Percentiles rank a stretch among this genome's conserved stretches.
Conservation (phyloP, 2,113 vertebrate genomes). For the Osmerus mordax region DNA sequence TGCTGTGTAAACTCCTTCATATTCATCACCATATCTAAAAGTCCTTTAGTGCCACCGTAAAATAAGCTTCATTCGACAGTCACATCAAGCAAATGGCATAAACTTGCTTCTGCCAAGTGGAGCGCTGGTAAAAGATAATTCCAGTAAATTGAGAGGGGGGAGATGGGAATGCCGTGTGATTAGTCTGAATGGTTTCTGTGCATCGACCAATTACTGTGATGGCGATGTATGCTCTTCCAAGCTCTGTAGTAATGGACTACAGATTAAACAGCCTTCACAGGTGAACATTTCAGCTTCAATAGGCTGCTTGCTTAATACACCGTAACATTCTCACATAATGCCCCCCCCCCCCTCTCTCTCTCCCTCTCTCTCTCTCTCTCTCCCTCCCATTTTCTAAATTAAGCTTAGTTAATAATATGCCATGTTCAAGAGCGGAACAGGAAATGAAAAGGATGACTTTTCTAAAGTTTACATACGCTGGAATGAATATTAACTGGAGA, state of each 20-base stretch:
- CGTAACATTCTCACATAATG: constrained; percentile 14
- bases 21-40: neutral
- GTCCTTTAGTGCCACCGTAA: neutral
- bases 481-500: neutral
- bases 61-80: neutral
- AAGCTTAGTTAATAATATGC: neutral
- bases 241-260: constrained; percentile 17
- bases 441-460: neutral
- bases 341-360: neutral
- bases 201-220: neutral
- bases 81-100: neutral
- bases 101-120: neutral
- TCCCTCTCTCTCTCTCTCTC: neutral
- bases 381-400: neutral
- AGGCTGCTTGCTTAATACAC: constrained; percentile 1
- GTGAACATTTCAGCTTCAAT: constrained; percentile 23
- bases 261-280: constrained; percentile 17
- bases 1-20: no score
- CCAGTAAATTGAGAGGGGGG: neutral
- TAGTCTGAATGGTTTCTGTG: neutral
- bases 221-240: neutral
- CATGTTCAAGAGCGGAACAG: neutral
- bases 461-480: neutral
- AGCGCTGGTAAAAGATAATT: constrained; percentile 4
- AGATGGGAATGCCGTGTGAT: constrained; percentile 2